Base-by-base conservation (phyloP, 1,140 invertebrate genomes). In the Mercenaria mercenaria region DNA sequence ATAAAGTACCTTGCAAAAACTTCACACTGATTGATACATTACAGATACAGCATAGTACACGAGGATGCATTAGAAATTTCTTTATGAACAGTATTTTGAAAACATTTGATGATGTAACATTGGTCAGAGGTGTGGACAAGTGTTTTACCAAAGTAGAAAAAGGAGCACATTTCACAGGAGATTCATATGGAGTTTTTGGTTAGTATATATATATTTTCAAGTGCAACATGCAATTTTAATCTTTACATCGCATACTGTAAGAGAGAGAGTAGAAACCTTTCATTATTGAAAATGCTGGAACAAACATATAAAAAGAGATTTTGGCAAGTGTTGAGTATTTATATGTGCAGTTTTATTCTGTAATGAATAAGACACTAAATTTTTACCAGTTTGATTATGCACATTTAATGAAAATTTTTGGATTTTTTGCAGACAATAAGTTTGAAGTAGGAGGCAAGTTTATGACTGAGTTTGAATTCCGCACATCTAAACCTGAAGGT, bases 111-210 rank as follows among this genome's bases (percentile, higher is more conserved):
- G 97, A 97, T 4, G 94, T 95, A 15, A 95, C 95, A 81, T 97
- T 97, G 56, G 97, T 97, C 74, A 97, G 97, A 82, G 97, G 97
- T 89, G 98, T 99, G 15, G 98, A 98, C 0, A 98, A 98, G 93
- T 99, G 98, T 96, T 99, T 98, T 93, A 97, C 98, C 0, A 97
- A 97, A 52, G 97, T 99, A 3, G 98, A 99, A 95, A 97, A 97
- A 74, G 98, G 98, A 74, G 98, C 98, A 0, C 99, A 98, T 95
- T 99, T 99, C 94, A 97, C 97, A n/a, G 98, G 98, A 29, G 97
- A 98, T 93, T 97, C 98, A 10, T 98, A 97, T 95, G 98, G 97
- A 29, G 96, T 98, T 67, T 98, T 98, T 94, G 97, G 98, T 98
- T 96, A 97, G 92, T 61, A 82, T 43, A 82, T 56, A 39, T 4